A percentile compares a stretch with the other conserved stretches of the same genome.
phyloP scores from a whole-genome alignment of 2,113 vertebrate genomes.

The Narcine bancroftii region DNA sequence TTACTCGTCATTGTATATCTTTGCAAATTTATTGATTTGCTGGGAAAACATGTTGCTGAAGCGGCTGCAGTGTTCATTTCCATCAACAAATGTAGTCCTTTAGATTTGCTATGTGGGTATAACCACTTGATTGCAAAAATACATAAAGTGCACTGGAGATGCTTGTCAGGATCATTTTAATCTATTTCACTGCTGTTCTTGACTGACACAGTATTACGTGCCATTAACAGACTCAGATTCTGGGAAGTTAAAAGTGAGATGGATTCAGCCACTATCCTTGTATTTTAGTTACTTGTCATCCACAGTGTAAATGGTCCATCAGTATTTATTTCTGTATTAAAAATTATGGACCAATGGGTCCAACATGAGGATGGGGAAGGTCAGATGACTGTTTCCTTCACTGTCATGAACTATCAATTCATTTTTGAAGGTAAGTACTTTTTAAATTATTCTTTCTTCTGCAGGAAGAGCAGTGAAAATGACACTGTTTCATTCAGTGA shows the following conservation, averaged over 20 bases:
- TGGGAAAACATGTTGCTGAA: neutral
- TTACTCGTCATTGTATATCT: neutral
- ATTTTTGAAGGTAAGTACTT: constrained; percentile 8
- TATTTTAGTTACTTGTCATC: constrained; percentile 1
- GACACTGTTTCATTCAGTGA: neutral
- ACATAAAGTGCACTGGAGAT: neutral
- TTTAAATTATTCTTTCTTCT: neutral
- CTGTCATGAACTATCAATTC: neutral
- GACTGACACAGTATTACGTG: neutral
- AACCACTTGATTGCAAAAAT: constrained; percentile 11
- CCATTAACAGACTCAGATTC: neutral
- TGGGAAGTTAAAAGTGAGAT: neutral
- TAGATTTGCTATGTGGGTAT: neutral
- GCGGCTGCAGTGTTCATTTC: neutral
- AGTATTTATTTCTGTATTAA: neutral
- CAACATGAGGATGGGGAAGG: constrained; percentile 2
- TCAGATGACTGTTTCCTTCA: neutral
- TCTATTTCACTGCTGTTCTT: constrained; percentile 28
- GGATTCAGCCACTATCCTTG: neutral
- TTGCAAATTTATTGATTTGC: neutral
- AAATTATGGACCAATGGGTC: neutral
- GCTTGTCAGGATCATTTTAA: constrained; percentile 9
- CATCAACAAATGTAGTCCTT: neutral
- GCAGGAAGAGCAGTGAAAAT: neutral
- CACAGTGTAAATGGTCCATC: neutral